These are phyloP conservation scores for Drosophila jambulina DNA, from an alignment of 1,140 invertebrate genomes.

Conservation along the genomic window DNA sequence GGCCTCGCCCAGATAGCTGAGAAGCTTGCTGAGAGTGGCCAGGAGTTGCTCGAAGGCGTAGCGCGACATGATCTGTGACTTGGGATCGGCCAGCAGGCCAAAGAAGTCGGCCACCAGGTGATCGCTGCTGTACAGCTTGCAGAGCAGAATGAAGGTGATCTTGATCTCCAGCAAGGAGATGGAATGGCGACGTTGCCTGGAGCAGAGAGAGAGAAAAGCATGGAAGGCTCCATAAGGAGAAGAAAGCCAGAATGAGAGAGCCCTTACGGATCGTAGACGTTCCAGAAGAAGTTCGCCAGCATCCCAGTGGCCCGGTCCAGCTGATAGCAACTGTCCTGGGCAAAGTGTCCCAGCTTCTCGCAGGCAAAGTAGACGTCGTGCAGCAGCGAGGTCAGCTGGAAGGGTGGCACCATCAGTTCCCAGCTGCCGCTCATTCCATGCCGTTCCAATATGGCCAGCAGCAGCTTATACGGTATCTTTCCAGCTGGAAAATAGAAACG, in stretches of 20 bases:
- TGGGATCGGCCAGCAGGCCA: conserved; percentile 57
- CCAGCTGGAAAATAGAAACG: conserved; percentile 48
- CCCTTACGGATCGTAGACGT: conserved; percentile 80
- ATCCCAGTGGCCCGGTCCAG: conserved; percentile 62
- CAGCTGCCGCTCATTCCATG: conserved; percentile 68
- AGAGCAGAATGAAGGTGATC: conserved; percentile 74
- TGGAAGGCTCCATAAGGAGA: background rate
- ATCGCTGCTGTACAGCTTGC: conserved; percentile 73
- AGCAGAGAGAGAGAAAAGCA: accelerated
- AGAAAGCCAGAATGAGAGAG: background rate
- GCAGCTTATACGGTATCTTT: conserved; percentile 76
- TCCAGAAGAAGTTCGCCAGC: conserved; percentile 81
- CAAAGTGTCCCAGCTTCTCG: conserved; percentile 79
- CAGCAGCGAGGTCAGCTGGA: conserved; percentile 76
- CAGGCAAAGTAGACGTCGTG: conserved; percentile 81
- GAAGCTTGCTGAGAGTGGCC: conserved; percentile 65
- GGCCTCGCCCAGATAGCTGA: conserved; percentile 73
- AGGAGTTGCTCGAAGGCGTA: conserved; percentile 75
- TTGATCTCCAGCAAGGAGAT: conserved; percentile 80
- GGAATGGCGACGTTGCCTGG: conserved; percentile 70
- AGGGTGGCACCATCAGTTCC: conserved; percentile 77
- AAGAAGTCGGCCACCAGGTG: conserved; percentile 71
- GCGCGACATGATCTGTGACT: conserved; percentile 68
- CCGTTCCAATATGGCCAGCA: conserved; percentile 72
- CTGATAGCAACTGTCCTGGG: conserved; percentile 51